Conservation (phyloP, 2,888 invertebrate genomes). For the Podabrus alpinus region DNA sequence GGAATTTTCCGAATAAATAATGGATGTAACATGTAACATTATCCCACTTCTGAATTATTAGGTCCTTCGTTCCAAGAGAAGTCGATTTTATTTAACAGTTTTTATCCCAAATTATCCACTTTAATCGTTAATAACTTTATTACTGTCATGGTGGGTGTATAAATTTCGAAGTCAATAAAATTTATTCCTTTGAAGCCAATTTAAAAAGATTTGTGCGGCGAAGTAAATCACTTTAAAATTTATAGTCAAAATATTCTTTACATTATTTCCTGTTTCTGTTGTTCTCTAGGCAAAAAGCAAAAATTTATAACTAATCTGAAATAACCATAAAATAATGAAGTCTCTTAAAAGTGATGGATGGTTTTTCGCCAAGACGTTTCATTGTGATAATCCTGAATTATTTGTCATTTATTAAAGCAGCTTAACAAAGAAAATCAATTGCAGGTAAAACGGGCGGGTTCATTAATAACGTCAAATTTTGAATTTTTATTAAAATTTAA, state of each 20-base stretch:
- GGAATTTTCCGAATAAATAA: neutral
- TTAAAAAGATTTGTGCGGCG: neutral
- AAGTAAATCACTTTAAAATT: neutral
- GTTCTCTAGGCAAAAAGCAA: neutral
- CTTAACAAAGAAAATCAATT: neutral
- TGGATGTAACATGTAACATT: neutral
- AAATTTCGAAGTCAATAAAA: neutral
- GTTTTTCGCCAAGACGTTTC: neutral
- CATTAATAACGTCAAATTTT: neutral
- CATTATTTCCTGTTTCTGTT: neutral
- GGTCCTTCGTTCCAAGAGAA: neutral
- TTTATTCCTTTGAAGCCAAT: neutral
- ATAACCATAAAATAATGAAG: neutral
- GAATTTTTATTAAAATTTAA: neutral
- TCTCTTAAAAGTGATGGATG: neutral
- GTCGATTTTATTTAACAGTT: neutral
- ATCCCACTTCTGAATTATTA: neutral
- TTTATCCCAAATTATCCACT: neutral
- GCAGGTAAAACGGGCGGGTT: neutral
- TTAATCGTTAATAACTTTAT: neutral
- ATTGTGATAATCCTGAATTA: neutral
- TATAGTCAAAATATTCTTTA: neutral
- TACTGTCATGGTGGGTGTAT: neutral
- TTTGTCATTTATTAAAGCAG: neutral
- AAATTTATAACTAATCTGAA: neutral